A percentile compares a stretch with the other conserved stretches of the same genome.
phyloP scores from a whole-genome alignment of 2,888 invertebrate species.

The Disparrhopalites patrizii region DNA sequence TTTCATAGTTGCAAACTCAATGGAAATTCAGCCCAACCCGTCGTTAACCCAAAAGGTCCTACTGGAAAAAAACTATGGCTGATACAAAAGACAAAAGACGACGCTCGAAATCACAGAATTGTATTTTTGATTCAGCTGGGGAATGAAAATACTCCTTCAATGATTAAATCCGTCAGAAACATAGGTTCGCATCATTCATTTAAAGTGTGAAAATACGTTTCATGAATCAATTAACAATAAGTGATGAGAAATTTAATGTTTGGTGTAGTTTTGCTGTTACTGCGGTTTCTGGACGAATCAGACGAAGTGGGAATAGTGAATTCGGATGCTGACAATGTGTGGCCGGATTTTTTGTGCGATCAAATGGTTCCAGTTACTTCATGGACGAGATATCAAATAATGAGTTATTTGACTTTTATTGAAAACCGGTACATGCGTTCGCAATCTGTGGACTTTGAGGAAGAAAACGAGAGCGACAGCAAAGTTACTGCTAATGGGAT shows the following conservation, averaged over 20 bases:
- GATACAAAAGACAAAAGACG: conserved; percentile 35
- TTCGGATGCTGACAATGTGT: conserved; percentile 16
- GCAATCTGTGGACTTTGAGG: not conserved
- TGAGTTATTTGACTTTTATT: conserved; percentile 30
- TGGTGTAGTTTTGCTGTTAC: conserved; percentile 26
- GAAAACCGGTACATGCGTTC: conserved; percentile 18
- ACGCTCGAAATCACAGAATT: conserved; percentile 32
- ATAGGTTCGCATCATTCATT: conserved; percentile 23
- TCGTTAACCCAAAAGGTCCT: conserved; percentile 24
- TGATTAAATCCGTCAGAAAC: conserved; percentile 31
- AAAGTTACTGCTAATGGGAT: conserved; percentile 22
- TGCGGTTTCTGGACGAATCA: conserved; percentile 33
- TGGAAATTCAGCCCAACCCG: not conserved
- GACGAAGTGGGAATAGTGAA: conserved; percentile 39
- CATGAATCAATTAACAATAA: not conserved
- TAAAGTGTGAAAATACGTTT: not conserved
- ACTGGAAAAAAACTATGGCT: conserved; percentile 34
- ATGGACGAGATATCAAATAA: conserved; percentile 34
- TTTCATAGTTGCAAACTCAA: conserved; percentile 35
- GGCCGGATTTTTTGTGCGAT: conserved; percentile 32
- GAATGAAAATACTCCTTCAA: conserved; percentile 11
- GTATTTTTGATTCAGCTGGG: conserved; percentile 33
- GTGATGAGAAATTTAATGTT: not conserved
- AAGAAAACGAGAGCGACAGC: conserved; percentile 5
- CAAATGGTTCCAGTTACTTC: conserved; percentile 35